These are phyloP conservation scores for Microplitis mediator DNA, from an alignment of 1,140 invertebrate genomes.

Conservation along the genomic window DNA sequence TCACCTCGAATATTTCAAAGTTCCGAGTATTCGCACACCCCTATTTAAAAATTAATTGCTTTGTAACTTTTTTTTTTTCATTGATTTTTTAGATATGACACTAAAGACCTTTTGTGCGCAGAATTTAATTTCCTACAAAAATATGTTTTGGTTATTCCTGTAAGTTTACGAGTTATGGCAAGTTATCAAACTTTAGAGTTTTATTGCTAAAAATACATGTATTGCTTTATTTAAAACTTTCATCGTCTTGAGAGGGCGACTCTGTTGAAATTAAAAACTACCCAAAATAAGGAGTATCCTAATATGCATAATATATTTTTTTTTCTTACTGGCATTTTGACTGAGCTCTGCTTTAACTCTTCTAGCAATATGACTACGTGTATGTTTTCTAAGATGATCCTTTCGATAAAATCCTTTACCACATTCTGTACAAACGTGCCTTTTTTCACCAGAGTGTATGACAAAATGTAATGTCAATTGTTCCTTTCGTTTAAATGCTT, in stretches of 20 bases:
- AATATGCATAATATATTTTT: neutral
- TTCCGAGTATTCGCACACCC: too few species aligned
- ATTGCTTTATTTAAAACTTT: too few species aligned
- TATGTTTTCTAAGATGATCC: constrained; percentile 71
- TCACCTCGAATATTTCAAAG: too few species aligned
- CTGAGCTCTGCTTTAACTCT: constrained; percentile 83
- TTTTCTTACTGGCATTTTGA: constrained; percentile 61
- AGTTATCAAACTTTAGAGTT: too few species aligned
- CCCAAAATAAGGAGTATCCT: neutral
- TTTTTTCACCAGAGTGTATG: constrained; percentile 84
- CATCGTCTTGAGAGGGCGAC: neutral
- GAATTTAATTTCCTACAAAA: too few species aligned
- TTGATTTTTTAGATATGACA: too few species aligned
- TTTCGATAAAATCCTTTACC: constrained; percentile 75
- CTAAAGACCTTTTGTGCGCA: too few species aligned
- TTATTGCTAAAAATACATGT: too few species aligned
- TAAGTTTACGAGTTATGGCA: too few species aligned
- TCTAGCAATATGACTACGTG: constrained; percentile 79
- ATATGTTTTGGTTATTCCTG: too few species aligned
- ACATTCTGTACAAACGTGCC: constrained; percentile 84
- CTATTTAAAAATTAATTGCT: too few species aligned
- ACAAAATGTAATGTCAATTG: constrained; percentile 83
- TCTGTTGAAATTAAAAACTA: neutral
- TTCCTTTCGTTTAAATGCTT: constrained; percentile 85
- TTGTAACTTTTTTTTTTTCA: too few species aligned